Evolutionary conservation across 2,113 vertebrate genomes (phyloP), one percentile per base, ranked within the genome.

Genomic region (Gymnarchus niloticus): DNA sequence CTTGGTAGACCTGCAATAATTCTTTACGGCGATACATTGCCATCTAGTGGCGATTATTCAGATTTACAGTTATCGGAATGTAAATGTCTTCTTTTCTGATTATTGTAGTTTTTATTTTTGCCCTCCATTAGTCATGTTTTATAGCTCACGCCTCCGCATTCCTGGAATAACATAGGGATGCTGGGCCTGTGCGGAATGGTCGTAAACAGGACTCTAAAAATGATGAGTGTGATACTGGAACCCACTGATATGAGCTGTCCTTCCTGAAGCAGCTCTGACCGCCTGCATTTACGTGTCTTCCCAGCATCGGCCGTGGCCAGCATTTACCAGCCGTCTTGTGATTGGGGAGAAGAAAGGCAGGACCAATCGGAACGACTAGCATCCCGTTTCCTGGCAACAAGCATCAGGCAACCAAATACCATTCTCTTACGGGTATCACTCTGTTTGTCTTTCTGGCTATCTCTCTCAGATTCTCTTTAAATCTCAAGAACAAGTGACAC

Each of bases 281-380:
- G 19, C 61, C 84, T 46, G 83, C 81, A 89, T 85, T 93, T 87
- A 92, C 85, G 88, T 28, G 0, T 83, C 89, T 94, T 93, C 92
- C 92, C 90, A 88, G 92, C 92, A 94, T 19, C 51, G 19, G 51
- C 80, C 51, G 25, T 33, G 85, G 80, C 85, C 21, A 48, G 84
- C 46, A 33, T 23, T 77, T 85, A 76, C 84, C 65, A 77, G 84
- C 69, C 69, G 28, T 76, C 61, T 88, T 89, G 86, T 88, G 90
- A 90, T 89, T 88, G 65, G 49, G 21, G 61, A 59, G 65, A 85
- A 85, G 9, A 12, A 65, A 85, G 65, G 84, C 84, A 52, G 84
- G 48, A 19, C 84, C 56, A 21, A 25, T 9, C 28, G 49, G 49
- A 76, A 37, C 10, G 56, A 19, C 49, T 49, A 85, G 37, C 86